Evolutionary conservation across 2,888 invertebrate genomes (phyloP), one percentile per base, ranked within the genome.

Genomic region (Pammene aurita): DNA sequence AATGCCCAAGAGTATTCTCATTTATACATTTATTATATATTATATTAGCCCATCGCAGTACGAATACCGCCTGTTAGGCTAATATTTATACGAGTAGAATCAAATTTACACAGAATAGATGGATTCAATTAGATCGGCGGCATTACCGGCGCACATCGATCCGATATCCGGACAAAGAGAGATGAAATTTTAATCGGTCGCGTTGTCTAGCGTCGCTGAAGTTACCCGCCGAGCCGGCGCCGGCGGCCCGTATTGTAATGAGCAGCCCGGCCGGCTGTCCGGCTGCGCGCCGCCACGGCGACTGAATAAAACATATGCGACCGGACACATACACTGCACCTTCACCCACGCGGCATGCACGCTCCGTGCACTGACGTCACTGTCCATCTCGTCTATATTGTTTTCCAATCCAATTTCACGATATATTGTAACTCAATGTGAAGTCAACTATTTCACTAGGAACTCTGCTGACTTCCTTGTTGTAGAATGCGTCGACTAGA

Each of bases 111-210:
- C 58, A 66, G 76, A 84, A 83, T 82, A 80, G 80, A 83, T 82
- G 79, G 83, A 88, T 86, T 85, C 84, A 84, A 87, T 89, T 83
- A 80, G 82, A 84, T 83, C 76, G 80, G 76, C 79, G 77, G 78
- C 80, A 75, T 80, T 86, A 89, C 84, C 82, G 80, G 81, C 76
- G 80, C 78, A 80, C 80, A 89, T 88, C 86, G 89, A 89, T 89
- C 88, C 80, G 84, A 82, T 87, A 86, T 87, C 86, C 80, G 84
- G 85, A 90, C 90, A 88, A 88, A 88, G 87, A 86, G 88, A 84
- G 83, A 89, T 92, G 90, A 92, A 92, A 90, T 87, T 92, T 91
- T 92, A 91, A 92, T 91, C 87, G 88, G 85, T 85, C 84, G 84
- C 83, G 84, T 84, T 83, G 86, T 87, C 87, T 86, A 82, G 83